Evolutionary conservation across 2,888 invertebrate species (phyloP), one percentile per base, ranked within the genome.

Genomic region (Dolichopus griseipennis): DNA sequence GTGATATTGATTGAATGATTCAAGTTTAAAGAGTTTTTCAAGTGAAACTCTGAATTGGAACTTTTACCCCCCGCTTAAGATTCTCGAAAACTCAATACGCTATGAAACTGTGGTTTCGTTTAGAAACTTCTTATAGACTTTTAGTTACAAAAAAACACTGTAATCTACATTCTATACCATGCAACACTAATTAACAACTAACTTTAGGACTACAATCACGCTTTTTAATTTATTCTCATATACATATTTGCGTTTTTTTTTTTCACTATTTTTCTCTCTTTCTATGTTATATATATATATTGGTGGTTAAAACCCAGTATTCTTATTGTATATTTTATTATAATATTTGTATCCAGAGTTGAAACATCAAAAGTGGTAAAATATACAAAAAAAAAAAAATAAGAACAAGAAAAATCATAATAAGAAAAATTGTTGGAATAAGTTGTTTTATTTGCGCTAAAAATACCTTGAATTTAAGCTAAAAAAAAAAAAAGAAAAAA

Each of bases 401-500:
- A 18, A 52, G 18, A 52, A 52, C 18, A n/a, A 52, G 15, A 52
- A 52, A 18, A 52, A 52, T 2, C 18, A n/a, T 18, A n/a, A n/a
- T n/a, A 52, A 52, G 15, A 52, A 27, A 27, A 27, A 27, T 27
- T 5, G 18, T 52, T 52, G 15, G n/a, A 52, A 52, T 52, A 52
- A 52, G 52, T 52, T 52, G 52, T 52, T 52, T 52, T 52, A 52
- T 52, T 52, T 52, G 52, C 52, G 52, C 52, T 52, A 64, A 33
- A 64, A 34, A 64, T 37, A 64, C 64, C 64, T 64, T 64, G 64
- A 64, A 64, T 64, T 64, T 33, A 33, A 34, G 27, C 5, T n/a
- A 64, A 15, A 64, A 62, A 62, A 62, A 61, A 61, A 20, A 37
- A 37, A 37, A 37, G 1, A 37, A 37, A 37, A 37, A 37, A 37